Conservation (phyloP, 2,113 vertebrate genomes). For the Actenoides hombroni region DNA sequence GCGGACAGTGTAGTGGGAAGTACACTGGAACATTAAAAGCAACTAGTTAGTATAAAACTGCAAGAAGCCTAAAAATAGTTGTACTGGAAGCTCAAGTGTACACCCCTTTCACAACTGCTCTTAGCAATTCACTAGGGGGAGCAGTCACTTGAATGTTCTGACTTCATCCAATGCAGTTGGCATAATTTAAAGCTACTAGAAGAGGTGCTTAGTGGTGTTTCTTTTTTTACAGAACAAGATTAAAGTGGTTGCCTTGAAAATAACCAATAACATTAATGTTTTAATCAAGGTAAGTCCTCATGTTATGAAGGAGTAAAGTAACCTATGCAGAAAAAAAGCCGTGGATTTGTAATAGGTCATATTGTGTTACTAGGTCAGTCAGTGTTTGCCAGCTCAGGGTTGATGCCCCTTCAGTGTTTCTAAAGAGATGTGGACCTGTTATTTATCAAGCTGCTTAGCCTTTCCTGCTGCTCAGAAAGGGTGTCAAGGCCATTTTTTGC, state of each 20-base stretch:
- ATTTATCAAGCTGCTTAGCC: background rate
- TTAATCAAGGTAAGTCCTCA: slow-evolving; percentile 90
- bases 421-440: background rate
- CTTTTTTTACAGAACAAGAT: slow-evolving; percentile 91
- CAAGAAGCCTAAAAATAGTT: background rate
- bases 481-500: background rate
- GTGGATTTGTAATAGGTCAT: background rate
- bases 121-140: background rate
- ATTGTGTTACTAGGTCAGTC: background rate
- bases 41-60: background rate
- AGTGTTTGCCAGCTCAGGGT: background rate
- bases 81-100: background rate
- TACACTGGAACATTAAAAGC: background rate
- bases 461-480: background rate
- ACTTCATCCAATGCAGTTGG: background rate
- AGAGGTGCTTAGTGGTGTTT: background rate
- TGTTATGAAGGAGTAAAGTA: background rate
- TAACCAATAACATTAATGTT: slow-evolving; percentile 98
- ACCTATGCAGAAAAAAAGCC: background rate
- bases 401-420: background rate
- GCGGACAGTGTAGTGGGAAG: background rate
- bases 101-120: background rate
- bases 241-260: slow-evolving; percentile 98
- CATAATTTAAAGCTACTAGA: background rate
- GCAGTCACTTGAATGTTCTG: background rate